These are phyloP conservation scores for Callopanchax toddi DNA, from an alignment of 2,113 vertebrate species.

Conservation along the genomic window DNA sequence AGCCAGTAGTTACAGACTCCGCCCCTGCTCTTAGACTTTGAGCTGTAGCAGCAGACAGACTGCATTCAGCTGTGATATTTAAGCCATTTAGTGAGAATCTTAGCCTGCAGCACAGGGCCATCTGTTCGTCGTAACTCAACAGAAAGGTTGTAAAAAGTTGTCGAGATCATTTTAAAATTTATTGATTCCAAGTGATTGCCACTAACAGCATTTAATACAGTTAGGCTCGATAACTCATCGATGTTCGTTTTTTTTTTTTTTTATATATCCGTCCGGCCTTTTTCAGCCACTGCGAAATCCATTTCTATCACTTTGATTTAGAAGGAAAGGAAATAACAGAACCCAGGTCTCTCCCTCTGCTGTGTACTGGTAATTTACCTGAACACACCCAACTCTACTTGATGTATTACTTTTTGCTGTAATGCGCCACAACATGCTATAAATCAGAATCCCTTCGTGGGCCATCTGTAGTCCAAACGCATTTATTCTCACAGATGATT, in stretches of 20 bases:
- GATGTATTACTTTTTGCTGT: slow-evolving; percentile 70
- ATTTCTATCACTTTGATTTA: slow-evolving; percentile 67
- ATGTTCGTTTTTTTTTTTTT: slow-evolving; percentile 2
- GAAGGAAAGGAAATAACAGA: slow-evolving; percentile 50
- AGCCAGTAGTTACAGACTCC: no score
- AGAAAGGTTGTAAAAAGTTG: background rate
- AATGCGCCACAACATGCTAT: slow-evolving; percentile 66
- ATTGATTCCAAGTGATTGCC: slow-evolving; percentile 39
- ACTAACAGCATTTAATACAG: slow-evolving; percentile 38
- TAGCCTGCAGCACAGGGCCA: background rate
- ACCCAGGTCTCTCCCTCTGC: slow-evolving; percentile 35
- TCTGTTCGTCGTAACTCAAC: slow-evolving; percentile 7
- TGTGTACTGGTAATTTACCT: slow-evolving; percentile 54
- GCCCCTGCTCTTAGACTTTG: background rate
- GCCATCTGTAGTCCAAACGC: slow-evolving; percentile 64
- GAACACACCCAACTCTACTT: slow-evolving; percentile 59
- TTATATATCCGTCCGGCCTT: slow-evolving; percentile 28
- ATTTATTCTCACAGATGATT: slow-evolving; percentile 61
- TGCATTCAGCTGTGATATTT: background rate
- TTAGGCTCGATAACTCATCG: slow-evolving; percentile 42
- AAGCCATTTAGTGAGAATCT: background rate
- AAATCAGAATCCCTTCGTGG: slow-evolving; percentile 76
- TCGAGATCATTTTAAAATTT: slow-evolving; percentile 18
- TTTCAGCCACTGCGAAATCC: slow-evolving; percentile 48
- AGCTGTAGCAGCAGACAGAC: background rate